These are phyloP conservation scores for Glomeris maerens DNA, from an alignment of 1,140 invertebrate genomes.

Conservation along the genomic window DNA sequence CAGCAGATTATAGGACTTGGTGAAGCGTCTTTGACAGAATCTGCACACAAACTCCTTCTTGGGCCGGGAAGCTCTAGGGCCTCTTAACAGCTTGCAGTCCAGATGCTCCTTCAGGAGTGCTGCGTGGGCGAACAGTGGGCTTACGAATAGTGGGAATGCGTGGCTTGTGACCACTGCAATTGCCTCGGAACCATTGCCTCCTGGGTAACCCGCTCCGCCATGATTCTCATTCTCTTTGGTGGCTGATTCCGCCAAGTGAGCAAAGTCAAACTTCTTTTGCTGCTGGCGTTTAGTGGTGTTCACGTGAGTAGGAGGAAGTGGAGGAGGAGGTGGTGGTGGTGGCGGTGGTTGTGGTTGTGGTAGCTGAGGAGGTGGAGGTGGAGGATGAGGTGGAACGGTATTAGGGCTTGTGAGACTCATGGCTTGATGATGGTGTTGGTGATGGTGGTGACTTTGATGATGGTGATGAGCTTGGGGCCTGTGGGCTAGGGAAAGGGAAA, in stretches of 20 bases:
- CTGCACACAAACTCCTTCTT: conserved; percentile 98
- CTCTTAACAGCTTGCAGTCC: conserved; percentile 10
- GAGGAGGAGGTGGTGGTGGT: conserved; percentile 11
- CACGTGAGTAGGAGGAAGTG: conserved; percentile 2
- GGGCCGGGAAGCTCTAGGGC: conserved; percentile 54
- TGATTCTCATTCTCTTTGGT: conserved; percentile 14
- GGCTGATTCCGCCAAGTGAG: conserved; percentile 24
- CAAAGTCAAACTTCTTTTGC: conserved; percentile 22
- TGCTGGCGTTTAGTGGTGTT: too few species aligned
- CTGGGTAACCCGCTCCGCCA: neutral
- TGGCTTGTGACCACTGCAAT: conserved; percentile 12
- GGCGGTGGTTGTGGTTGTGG: conserved; percentile 10
- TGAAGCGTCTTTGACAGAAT: conserved; percentile 92
- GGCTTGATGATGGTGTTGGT: too few species aligned
- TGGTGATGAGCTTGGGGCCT: too few species aligned
- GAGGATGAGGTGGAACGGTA: too few species aligned
- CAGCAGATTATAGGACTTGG: conserved; percentile 93
- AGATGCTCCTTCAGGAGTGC: conserved; percentile 13
- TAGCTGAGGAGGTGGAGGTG: neutral
- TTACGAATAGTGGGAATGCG: conserved; percentile 3
- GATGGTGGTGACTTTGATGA: too few species aligned
- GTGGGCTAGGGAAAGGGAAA: too few species aligned
- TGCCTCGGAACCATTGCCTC: too few species aligned
- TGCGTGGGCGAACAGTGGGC: conserved; percentile 5
- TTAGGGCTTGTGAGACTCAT: too few species aligned